Evolutionary conservation across 1,140 invertebrate genomes (phyloP), one percentile per base, ranked within the genome.

Genomic region (Parasteatoda tepidariorum): DNA sequence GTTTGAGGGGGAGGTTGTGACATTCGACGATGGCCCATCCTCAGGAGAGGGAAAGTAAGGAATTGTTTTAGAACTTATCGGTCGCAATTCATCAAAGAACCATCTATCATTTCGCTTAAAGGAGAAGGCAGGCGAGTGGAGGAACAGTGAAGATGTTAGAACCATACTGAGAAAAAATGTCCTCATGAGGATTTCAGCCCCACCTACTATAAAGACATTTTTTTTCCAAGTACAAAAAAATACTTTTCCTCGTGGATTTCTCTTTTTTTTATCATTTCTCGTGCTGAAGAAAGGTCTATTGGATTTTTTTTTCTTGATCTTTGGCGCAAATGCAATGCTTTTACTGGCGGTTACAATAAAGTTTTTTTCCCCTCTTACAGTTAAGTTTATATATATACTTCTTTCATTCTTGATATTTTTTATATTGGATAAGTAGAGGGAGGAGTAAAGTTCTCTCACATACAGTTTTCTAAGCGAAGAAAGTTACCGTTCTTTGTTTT

Each of bases 61-160:
- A 78, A 78, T 78, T 78, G 75, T 78, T 78, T 78, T 78, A 78
- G 75, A 78, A 78, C 59, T 67, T 78, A 78, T 78, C 75, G 75
- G 75, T 55, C 75, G 75, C 41, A 31, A 78, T 78, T 78, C 75
- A 78, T 78, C 75, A 78, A 78, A 78, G 75, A 33, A 15, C 75
- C 75, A 78, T 78, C 75, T 78, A 78, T 78, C 75, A 78, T 78
- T 57, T 31, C 38, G 38, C 9, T 48, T 48, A 31, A 48, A 48
- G 34, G 73, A 48, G 13, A 59, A 15, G 59, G 28, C 22, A 26
- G 55, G 59, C 15, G 73, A 68, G 34, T 67, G 33, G 22, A 26
- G 9, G 38, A 48, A 18, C 18, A 48, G 9, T 22, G 24, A 30
- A 24, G 2, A 18, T 22, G 73, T 7, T 33, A 4, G 33, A 26